phyloP scores from a whole-genome alignment of 2,797 vertebrate genomes.

The Graptemys geographica region DNA sequence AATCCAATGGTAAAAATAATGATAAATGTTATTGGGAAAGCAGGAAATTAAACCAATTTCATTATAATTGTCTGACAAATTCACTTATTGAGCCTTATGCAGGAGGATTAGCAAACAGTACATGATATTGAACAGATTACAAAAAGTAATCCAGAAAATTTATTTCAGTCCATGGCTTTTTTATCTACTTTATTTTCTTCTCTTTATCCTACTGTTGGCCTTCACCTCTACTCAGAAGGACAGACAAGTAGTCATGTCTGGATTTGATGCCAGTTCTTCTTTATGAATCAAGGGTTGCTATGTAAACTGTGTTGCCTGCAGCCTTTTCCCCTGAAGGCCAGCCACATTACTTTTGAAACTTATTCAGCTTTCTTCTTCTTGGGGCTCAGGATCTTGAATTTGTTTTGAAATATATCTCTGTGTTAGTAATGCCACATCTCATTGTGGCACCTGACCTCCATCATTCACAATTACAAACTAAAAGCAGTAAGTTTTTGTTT shows the following conservation, averaged over 20 bases:
- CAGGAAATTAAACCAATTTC: conserved; percentile 62
- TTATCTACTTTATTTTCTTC: conserved; percentile 50
- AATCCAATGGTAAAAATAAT: conserved; percentile 1
- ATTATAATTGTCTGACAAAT: conserved; percentile 61
- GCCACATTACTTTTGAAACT: conserved; percentile 12
- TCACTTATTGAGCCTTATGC: conserved; percentile 61
- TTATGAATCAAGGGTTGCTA: not conserved
- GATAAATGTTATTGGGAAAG: conserved; percentile 32
- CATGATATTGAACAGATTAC: conserved; percentile 58
- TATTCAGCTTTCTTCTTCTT: not conserved
- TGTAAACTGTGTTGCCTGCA: not conserved
- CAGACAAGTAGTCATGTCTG: conserved; percentile 26
- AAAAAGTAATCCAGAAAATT: conserved; percentile 67
- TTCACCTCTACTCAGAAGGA: conserved; percentile 56
- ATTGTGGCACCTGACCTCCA: not conserved
- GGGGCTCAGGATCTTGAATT: not conserved
- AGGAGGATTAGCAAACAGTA: conserved; percentile 64
- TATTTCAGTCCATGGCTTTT: conserved; percentile 65
- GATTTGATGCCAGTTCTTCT: not conserved
- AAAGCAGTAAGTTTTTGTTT: not conserved
- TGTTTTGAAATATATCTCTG: conserved; percentile 31
- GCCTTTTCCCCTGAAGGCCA: not conserved
- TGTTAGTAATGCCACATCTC: not conserved
- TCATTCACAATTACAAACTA: not conserved
- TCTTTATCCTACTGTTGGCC: conserved; percentile 38